Evolutionary conservation across 2,797 vertebrate species (phyloP), one percentile per base, ranked within the genome.

Genomic region (Peromyscus attwateri): DNA sequence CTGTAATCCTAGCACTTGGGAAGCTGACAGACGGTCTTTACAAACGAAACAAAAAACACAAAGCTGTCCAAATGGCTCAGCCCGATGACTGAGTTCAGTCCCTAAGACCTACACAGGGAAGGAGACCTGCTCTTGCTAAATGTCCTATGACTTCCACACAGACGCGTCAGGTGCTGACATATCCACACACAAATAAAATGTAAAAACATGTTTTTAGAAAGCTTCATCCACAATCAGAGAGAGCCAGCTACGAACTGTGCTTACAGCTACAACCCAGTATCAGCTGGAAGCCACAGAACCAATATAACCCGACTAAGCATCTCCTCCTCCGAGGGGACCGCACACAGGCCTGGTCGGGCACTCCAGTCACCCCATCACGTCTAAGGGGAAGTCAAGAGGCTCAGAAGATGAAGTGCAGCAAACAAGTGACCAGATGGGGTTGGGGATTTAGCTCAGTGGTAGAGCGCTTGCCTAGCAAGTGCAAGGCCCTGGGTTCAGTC

Each of bases 181-280:
- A 66, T 31, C 31, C 31, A 80, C 31, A n/a, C 31, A 55, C 49
- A 80, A 17, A 11, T 34, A 52, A 77, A 77, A 77, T 49, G 13
- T 9, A 46, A 76, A 76, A 25, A 83, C 19, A 46, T 46, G 60
- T 85, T 52, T 68, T 49, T 91, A 88, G 93, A 71, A 80, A 92
- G 62, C 8, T 87, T 96, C 8, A 95, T 37, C 57, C 34, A 91
- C 77, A 91, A 70, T 62, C 88, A 91, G 19, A 92, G 68, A 91
- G 71, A 3, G 43, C 10, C 57, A 71, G 79, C 31, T 76, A 95
- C 7, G 89, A 84, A 92, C n/a, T 60, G 76, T 10, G 37, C 66
- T 76, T 81, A 76, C 0, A 73, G 21, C n/a, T 82, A 73, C 75
- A 91, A 82, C 5, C 1, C 79, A 85, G 29, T 29, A 79, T 31